Base-by-base conservation (phyloP, 1,140 invertebrate species). In the Meloidogyne floridensis region DNA sequence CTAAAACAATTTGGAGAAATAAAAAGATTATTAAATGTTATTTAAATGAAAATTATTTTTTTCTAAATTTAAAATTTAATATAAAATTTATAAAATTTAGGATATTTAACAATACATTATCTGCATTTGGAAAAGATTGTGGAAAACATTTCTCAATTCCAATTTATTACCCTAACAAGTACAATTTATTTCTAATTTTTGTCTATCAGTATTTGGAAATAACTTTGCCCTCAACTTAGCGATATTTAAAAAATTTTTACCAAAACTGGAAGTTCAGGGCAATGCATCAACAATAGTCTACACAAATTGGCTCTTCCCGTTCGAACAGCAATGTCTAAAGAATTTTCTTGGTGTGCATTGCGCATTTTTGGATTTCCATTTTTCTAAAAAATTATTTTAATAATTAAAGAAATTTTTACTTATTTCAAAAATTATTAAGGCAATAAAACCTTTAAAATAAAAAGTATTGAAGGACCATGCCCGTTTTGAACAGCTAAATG, bases 401-500 rank as follows among this genome's bases (percentile, higher is more conserved):
- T 56, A 72, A 59, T n/a, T 13, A 10, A 42, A 79, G 81, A 10
- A 72, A 47, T n/a, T 32, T 47, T 47, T 79, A 80, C 70, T 53
- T 53, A 10, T 79, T 20, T 2, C 0, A 47, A 32, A 72, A 1
- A 54, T 43, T n/a, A 32, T 54, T 72, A 32, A 43, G 13, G 72
- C 53, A 53, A 32, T 81, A 80, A 84, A 83, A 91, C 91, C 88
- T 91, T 86, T 78, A 98, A 91, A 83, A 98, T 92, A 87, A 95
- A 93, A 54, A 93, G 93, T 73, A 98, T 94, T n/a, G 96, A 95
- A 80, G 93, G 93, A 75, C 94, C 94, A 90, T 97, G 95, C 9
- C 96, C 96, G 91, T 96, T 96, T 90, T 98, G 96, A 76, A 96
- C 94, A 0, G 96, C 96, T 90, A 94, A 95, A 89, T 98, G 95